Evolutionary conservation across 2,797 vertebrate genomes (phyloP).

Genomic region (Falco naumanni): DNA sequence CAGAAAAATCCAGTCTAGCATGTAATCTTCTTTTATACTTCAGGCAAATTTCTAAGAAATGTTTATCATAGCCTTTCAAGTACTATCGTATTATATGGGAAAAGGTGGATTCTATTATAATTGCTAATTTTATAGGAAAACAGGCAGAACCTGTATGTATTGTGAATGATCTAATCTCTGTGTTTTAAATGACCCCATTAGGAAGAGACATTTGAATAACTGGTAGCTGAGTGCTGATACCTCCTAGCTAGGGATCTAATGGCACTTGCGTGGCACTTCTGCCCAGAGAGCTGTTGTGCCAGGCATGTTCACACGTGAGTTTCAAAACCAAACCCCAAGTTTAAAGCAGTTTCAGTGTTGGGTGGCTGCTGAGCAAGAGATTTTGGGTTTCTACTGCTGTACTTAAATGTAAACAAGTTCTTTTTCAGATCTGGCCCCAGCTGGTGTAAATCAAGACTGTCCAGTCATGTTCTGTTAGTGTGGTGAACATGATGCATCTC

Average conservation of each 20-base stretch:
- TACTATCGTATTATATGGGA: not conserved
- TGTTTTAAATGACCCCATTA: not conserved
- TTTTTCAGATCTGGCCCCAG: not conserved
- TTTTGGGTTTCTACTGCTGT: not conserved
- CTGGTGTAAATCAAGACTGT: not conserved
- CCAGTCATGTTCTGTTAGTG: not conserved
- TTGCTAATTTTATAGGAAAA: not conserved
- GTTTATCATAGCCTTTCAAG: not conserved
- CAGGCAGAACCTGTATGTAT: not conserved
- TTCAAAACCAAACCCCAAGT: not conserved
- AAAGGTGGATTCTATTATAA: not conserved
- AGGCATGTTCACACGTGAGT: not conserved
- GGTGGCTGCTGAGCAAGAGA: not conserved
- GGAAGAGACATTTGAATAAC: not conserved
- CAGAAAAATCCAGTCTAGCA: not conserved
- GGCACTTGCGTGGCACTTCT: not conserved
- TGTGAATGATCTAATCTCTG: not conserved
- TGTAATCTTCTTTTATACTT: not conserved
- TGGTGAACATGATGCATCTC: not conserved
- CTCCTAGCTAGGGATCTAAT: not conserved
- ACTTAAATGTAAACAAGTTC: not conserved
- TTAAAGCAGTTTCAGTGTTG: not conserved
- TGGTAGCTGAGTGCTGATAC: not conserved
- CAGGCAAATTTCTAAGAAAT: not conserved
- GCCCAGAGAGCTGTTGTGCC: not conserved